Evolutionary conservation across 2,113 vertebrate species (phyloP), one percentile per base, ranked within the genome.

Genomic region (Fregata magnificens): DNA sequence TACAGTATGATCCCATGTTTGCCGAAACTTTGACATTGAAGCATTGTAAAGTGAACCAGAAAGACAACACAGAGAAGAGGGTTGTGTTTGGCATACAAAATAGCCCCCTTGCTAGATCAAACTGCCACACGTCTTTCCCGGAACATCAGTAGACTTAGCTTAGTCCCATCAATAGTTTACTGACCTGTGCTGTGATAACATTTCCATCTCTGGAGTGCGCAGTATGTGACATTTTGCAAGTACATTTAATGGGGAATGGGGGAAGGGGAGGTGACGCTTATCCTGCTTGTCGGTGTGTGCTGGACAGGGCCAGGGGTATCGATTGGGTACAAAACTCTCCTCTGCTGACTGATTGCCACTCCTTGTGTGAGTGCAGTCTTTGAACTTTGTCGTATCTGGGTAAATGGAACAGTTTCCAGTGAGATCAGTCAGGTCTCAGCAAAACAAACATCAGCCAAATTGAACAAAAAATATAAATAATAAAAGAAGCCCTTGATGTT

Each of bases 181-280:
- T 98, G 97, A 98, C 98, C 95, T 97, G 84, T 95, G 86, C 74
- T 96, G 82, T 96, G 94, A 95, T 97, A 96, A 97, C 93, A 96
- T 97, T 97, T 98, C 88, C 93, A 76, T 95, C 96, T 97, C 97
- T 89, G 78, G 82, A 78, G 80, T 61, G 90, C 8, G 20, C 55
- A 55, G 82, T 69, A 52, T 91, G 90, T 96, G 94, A 96, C 92
- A 87, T 97, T 98, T 97, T 90, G 86, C 87, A 61, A 92, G 95
- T 28, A 42, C 88, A 55, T 86, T 94, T 85, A 56, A 49, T 45
- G 36, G 73, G 47, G 42, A 79, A 7, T 6, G 63, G 67, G 78
- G 88, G 55, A 73, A 87, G 84, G 89, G 76, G 53, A 91, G 86
- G 21, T 95, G 94, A 83, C 2, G 40, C 44, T 96, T 19, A 97